A percentile compares a stretch with the other conserved stretches of the same genome.
Conservation (phyloP, 2,888 invertebrate genomes). For the Alloplasta piceator region DNA sequence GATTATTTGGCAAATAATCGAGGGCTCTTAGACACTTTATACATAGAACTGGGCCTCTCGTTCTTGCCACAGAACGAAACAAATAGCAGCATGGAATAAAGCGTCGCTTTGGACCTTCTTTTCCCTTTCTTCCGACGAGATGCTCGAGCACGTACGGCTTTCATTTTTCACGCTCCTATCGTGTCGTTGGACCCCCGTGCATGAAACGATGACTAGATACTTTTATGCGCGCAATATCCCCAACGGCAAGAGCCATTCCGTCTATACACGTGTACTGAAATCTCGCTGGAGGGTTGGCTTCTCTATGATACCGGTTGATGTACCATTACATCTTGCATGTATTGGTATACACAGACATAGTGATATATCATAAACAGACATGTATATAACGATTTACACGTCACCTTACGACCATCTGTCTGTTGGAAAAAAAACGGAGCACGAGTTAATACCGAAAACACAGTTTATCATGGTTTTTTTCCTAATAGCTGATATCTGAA, state of each 20-base stretch:
- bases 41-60: constrained; percentile 25
- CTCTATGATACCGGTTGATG: too few species aligned
- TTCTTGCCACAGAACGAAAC: constrained; percentile 48
- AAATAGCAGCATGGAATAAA: constrained; percentile 51
- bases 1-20: constrained; percentile 54
- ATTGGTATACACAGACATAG: background rate
- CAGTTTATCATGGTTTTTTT: too few species aligned
- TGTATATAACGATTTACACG: background rate
- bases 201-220: constrained; percentile 67
- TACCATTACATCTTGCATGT: background rate
- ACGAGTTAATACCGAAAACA: too few species aligned
- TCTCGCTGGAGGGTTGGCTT: background rate
- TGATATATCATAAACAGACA: background rate
- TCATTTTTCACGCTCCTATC: constrained; percentile 69
- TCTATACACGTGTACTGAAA: background rate
- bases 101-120: constrained; percentile 23
- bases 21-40: constrained; percentile 49
- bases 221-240: constrained; percentile 67
- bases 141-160: constrained; percentile 70
- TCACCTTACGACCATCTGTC: too few species aligned
- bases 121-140: constrained; percentile 48
- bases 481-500: background rate
- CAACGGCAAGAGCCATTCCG: constrained; percentile 30
- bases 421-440: too few species aligned
- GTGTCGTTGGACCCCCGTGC: constrained; percentile 50